Conservation (phyloP, 1,140 invertebrate species). For the Aphaenogaster floridana region DNA sequence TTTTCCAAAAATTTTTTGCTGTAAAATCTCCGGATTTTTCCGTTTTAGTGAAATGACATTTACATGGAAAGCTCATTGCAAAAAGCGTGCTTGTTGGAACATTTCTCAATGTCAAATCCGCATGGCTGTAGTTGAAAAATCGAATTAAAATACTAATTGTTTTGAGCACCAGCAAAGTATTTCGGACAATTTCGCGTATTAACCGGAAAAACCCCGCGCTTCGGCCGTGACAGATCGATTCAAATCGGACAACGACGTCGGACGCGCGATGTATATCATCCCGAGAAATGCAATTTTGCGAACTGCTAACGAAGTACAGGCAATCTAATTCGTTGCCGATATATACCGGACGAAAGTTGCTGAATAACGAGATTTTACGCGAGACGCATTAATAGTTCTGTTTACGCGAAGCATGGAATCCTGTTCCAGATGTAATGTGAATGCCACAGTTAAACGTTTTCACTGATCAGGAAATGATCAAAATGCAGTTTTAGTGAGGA, state of each 20-base stretch:
- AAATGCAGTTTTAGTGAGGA: neutral
- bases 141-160: conserved; percentile 49
- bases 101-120: neutral
- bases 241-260: conserved; percentile 20
- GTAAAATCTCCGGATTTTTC: neutral
- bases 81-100: conserved; percentile 7
- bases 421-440: neutral
- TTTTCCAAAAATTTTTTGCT: neutral
- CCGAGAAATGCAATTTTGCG: conserved; percentile 67
- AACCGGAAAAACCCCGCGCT: neutral
- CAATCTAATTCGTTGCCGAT: conserved; percentile 32
- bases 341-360: conserved; percentile 30
- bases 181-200: conserved; percentile 8
- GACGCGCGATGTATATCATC: conserved; percentile 37
- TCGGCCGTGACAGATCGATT: conserved; percentile 28
- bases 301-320: conserved; percentile 65
- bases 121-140: neutral
- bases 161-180: neutral
- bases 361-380: conserved; percentile 61
- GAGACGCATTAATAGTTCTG: conserved; percentile 41
- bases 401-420: conserved; percentile 40
- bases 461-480: neutral
- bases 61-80: neutral
- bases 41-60: conserved; percentile 35
- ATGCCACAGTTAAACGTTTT: neutral